Conservation (phyloP, 2,113 vertebrate species). For the Mesitornis unicolor region DNA sequence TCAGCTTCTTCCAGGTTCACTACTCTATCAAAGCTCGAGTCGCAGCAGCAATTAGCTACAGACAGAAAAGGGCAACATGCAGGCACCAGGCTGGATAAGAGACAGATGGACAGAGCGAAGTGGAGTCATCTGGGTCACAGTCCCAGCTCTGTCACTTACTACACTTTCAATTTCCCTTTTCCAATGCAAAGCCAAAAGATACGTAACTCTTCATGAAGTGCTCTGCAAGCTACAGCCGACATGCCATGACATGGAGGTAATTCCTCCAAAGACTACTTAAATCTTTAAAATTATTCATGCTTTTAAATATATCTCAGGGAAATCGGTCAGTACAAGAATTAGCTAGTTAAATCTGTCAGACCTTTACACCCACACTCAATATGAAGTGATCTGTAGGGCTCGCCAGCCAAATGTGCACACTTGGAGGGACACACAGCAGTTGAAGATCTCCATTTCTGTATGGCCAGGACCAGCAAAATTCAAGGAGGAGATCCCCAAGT, state of each 20-base stretch:
- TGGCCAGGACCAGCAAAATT: not conserved
- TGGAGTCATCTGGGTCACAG: not conserved
- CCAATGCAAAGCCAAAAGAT: not conserved
- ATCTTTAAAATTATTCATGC: not conserved
- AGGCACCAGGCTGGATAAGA: not conserved
- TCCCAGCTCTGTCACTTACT: not conserved
- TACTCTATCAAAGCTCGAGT: not conserved
- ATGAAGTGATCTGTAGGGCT: not conserved
- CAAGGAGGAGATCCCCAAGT: not conserved
- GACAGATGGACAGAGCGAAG: not conserved
- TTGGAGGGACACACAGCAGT: not conserved
- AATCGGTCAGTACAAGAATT: rapidly evolving
- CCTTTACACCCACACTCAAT: rapidly evolving
- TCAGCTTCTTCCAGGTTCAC: not conserved
- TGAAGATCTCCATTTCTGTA: not conserved
- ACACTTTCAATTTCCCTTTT: not conserved
- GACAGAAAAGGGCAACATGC: not conserved
- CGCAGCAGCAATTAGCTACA: not conserved
- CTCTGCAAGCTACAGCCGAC: not conserved
- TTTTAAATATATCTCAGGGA: not conserved
- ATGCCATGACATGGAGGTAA: constrained; percentile 13
- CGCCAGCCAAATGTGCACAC: not conserved
- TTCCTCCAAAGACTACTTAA: constrained; percentile 31
- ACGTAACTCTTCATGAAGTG: not conserved
- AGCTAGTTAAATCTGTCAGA: not conserved